Base-by-base conservation (phyloP, 1,140 invertebrate species). In the Zaprionus davidi region DNA sequence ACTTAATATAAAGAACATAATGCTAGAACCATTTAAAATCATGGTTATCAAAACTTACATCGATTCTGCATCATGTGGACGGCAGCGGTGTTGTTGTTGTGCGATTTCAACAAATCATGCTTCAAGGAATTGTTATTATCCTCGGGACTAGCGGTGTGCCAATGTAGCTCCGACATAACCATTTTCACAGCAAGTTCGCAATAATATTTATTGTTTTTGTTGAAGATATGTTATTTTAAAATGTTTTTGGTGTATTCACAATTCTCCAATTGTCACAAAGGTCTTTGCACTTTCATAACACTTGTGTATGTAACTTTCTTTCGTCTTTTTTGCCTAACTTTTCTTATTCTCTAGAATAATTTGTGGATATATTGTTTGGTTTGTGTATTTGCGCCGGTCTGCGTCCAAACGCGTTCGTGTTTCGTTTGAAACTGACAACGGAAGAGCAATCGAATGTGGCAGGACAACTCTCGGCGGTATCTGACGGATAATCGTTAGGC, bases 131-230 rank as follows among this genome's bases (percentile, higher is more conserved):
- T 91, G 64, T 81, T 92, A 82, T 90, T 92, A 91, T 92, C 91
- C 90, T 92, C 92, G 77, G 85, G 82, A 82, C 82, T 85, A 72
- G 80, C 86, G 65, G 78, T 84, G 71, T 82, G 88, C 91, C 91
- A 92, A 81, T 82, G 91, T 84, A 92, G 76, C 87, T 92, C 91
- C 84, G 91, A 92, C 91, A 92, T 92, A 90, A 92, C 91, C 91
- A 92, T 92, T 92, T 92, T 92, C 76, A 91, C 68, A 70, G 46
- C 49, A 70, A 22, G 2, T 24, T 22, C 20, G 46, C 46, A 22
- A 24, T 3, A 9, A 17, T 17, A 49, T 51, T 36, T 31, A 56
- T 46, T 13, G 15, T 49, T 38, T 71, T 28, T 28, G 31, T 59
- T 20, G 1, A 2, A 4, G 58, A 69, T 74, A 78, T 75, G 66